Evolutionary conservation across 1,140 invertebrate genomes (phyloP).

Genomic region (Aplysia californica): DNA sequence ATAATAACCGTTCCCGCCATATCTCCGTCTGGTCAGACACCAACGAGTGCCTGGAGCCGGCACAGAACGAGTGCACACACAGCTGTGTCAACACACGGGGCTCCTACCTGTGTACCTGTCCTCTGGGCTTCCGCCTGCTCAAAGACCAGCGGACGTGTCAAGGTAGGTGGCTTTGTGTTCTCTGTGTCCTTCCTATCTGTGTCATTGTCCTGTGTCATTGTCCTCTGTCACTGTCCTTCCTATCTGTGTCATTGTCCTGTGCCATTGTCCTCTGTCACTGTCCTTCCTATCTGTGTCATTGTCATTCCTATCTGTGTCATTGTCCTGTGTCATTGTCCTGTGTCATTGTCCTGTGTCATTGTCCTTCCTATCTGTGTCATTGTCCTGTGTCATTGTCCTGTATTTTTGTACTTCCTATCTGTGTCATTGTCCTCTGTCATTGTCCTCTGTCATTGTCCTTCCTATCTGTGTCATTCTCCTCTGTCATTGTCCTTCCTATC

Average conservation of each 20-base stretch:
- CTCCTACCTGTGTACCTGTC: conserved; percentile 42
- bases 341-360: background rate
- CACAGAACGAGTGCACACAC: conserved; percentile 26
- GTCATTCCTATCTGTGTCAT: background rate
- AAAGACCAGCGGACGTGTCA: conserved; percentile 15
- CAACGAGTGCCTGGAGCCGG: conserved; percentile 52
- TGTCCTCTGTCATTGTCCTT: no score
- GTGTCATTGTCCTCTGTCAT: no score
- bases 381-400: no score
- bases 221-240: background rate
- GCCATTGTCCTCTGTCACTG: background rate
- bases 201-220: background rate
- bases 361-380: background rate
- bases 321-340: no score
- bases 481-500: background rate
- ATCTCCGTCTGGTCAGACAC: no score
- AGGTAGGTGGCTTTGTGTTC: conserved; percentile 22
- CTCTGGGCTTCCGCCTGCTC: conserved; percentile 23
- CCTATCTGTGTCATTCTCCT: background rate
- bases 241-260: background rate
- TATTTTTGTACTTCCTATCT: no score
- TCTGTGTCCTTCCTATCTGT: background rate
- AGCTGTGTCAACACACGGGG: conserved; percentile 42
- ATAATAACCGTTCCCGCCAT: no score
- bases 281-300: background rate